Base-by-base conservation (phyloP, 2,888 invertebrate species). In the Coronaproctus castanopsis region DNA sequence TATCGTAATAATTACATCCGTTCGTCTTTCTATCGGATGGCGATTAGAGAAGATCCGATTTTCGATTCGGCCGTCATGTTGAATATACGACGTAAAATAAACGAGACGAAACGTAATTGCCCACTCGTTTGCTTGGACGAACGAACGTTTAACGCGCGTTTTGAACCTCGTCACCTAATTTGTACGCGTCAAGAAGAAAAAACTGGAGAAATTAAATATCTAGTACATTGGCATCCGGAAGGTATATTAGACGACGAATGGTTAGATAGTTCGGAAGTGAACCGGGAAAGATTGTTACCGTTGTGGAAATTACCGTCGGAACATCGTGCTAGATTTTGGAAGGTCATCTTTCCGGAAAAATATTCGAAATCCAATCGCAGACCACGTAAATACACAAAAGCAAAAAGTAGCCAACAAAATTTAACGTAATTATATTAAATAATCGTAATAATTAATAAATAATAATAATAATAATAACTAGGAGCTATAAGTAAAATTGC, bases 11-110 rank as follows among this genome's bases (percentile, higher is more conserved):
- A n/a, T 68, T 87, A 87, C 68, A 77, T 91, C 68, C 78, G 88
- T 66, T 87, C 89, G 68, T 89, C 88, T 24, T 88, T 88, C 81
- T 87, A 88, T 71, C 90, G 50, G 49, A 51, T 52, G n/a, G 54
- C 49, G 50, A 23, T 55, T 19, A 51, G 55, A 8, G 59, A 59
- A 21, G n/a, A n/a, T n/a, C n/a, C n/a, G n/a, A 48, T 51, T 3
- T 59, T 59, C 52, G 59, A 59, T 51, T 21, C 24, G 10, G 55
- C 55, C 24, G 55, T 50, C n/a, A 59, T 59, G 59, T 51, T 51
- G 20, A 51, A 59, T 2, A 19, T 59, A n/a, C 59, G 55, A 55
- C 55, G 55, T 59, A 55, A 52, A 52, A 20, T 59, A 24, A 52
- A 55, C 2, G 51, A 59, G 36, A 59, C 55, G 59, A 55, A 48